phyloP scores from a whole-genome alignment of 1,140 invertebrate genomes.

The Zaprionus ghesquierei region DNA sequence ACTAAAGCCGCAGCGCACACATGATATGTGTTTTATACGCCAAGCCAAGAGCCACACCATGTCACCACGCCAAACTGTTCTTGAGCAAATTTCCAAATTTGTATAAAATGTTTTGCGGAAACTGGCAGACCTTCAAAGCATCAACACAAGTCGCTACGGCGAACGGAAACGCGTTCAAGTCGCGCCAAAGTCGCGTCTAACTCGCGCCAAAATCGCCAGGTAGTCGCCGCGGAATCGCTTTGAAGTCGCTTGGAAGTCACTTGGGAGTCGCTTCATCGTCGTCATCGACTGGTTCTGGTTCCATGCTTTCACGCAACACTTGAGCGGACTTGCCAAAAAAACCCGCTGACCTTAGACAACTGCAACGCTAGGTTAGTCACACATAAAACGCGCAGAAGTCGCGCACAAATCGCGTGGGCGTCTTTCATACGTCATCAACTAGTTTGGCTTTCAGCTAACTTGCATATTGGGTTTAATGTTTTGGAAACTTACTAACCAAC shows the following conservation, averaged over 20 bases:
- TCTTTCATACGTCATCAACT: neutral
- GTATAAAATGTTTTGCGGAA: conserved; percentile 31
- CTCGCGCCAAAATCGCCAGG: neutral
- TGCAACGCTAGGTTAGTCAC: neutral
- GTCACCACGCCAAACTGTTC: conserved; percentile 40
- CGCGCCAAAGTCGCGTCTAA: neutral
- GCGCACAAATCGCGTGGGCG: neutral
- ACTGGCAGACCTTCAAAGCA: conserved; percentile 59
- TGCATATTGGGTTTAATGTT: neutral
- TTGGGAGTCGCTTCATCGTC: neutral
- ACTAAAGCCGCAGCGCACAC: conserved; percentile 45
- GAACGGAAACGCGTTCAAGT: neutral
- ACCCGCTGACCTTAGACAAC: neutral
- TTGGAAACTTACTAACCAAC: neutral
- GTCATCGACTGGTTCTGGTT: conserved; percentile 24
- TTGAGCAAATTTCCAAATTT: conserved; percentile 60
- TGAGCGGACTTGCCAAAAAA: neutral
- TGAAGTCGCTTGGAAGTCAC: neutral
- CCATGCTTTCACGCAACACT: conserved; percentile 7
- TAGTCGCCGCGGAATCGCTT: neutral
- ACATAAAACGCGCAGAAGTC: neutral
- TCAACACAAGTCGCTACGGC: neutral
- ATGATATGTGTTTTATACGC: conserved; percentile 58
- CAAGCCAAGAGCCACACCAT: conserved; percentile 8
- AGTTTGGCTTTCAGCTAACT: neutral